Evolutionary conservation across 2,888 invertebrate species (phyloP).

Genomic region (Troides aeacus): DNA sequence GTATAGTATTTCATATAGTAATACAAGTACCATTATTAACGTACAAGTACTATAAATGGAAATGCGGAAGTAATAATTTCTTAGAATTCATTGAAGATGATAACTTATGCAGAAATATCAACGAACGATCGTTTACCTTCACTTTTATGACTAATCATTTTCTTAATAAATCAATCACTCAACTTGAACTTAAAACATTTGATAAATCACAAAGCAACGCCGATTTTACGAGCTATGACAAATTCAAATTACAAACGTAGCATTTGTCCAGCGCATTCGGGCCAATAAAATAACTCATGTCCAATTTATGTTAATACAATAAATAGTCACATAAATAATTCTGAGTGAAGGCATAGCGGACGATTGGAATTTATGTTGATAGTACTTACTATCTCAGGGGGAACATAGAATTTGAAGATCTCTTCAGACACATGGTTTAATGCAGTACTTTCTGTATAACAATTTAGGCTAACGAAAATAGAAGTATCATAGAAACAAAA

Average conservation of each 20-base stretch:
- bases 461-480: background rate
- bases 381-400: conserved; percentile 51
- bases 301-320: conserved; percentile 80
- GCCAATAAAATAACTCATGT: conserved; percentile 78
- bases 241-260: conserved; percentile 74
- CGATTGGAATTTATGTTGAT: conserved; percentile 75
- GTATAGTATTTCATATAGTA: too few relatives aligned
- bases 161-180: conserved; percentile 24
- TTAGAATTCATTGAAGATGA: too few relatives aligned
- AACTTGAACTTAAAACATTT: conserved; percentile 17
- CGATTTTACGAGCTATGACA: conserved; percentile 75
- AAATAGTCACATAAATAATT: conserved; percentile 78
- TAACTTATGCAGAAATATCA: too few relatives aligned
- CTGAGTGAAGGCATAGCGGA: conserved; percentile 62
- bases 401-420: conserved; percentile 23
- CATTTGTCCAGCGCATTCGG: conserved; percentile 70
- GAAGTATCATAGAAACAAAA: too few relatives aligned
- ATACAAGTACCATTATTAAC: too few relatives aligned
- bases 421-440: conserved; percentile 11
- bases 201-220: conserved; percentile 55
- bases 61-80: too few relatives aligned
- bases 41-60: too few relatives aligned
- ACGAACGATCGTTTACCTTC: background rate
- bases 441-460: background rate
- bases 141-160: background rate